A percentile compares a stretch with the other conserved stretches of the same genome.
phyloP scores from a whole-genome alignment of 2,888 invertebrate species.

The Eilema sororculum region DNA sequence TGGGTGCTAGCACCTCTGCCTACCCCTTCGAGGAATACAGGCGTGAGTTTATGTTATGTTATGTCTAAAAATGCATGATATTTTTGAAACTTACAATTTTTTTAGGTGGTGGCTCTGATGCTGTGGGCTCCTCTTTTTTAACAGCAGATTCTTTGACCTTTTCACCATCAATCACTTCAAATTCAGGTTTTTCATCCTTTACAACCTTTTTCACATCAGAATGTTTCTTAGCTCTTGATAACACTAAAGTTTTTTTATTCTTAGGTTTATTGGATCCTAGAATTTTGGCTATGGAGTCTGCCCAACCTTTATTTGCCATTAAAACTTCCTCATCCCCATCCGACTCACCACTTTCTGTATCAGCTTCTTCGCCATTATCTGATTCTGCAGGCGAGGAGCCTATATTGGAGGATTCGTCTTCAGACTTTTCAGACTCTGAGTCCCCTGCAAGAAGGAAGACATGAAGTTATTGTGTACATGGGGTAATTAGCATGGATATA shows the following conservation, averaged over 20 bases:
- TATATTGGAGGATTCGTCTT: conserved; percentile 18
- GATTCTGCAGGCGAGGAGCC: conserved; percentile 11
- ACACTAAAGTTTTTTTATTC: conserved; percentile 90
- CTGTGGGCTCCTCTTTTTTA: conserved; percentile 62
- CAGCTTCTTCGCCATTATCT: conserved; percentile 47
- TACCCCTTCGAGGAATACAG: no score
- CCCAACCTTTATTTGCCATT: conserved; percentile 91
- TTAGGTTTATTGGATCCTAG: conserved; percentile 91
- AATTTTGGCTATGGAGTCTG: conserved; percentile 93
- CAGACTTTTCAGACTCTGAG: conserved; percentile 26
- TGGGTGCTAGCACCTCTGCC: no score
- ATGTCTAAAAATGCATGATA: no score
- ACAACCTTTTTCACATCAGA: conserved; percentile 82
- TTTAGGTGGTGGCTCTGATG: conserved; percentile 69
- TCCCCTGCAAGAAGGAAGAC: neutral
- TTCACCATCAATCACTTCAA: conserved; percentile 89
- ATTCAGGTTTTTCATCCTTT: conserved; percentile 83
- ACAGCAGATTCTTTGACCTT: conserved; percentile 80
- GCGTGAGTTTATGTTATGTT: no score
- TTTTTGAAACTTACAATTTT: conserved; percentile 67
- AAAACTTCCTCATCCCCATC: conserved; percentile 55
- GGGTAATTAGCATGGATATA: neutral
- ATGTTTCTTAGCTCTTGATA: conserved; percentile 93
- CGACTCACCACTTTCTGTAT: conserved; percentile 54
- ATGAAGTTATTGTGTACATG: neutral